Base-by-base conservation (phyloP, 2,888 invertebrate species). In the Dorcus parallelipipedus region DNA sequence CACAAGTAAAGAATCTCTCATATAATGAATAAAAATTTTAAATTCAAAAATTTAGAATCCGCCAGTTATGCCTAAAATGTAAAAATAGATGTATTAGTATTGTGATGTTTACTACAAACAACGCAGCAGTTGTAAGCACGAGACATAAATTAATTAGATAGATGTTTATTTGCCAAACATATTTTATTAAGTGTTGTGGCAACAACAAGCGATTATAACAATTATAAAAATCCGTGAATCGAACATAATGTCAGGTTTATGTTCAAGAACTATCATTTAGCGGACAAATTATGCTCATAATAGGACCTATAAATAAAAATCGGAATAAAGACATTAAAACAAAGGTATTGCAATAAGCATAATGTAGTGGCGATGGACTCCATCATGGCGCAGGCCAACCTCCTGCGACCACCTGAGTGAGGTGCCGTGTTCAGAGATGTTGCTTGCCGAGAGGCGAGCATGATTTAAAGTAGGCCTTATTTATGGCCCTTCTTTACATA, bases 391-490 rank as follows among this genome's bases (percentile, higher is more conserved):
- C 64, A 63, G 68, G 61, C 65, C 63, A 68, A 62, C 68, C 68
- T 67, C 64, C 60, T 60, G 61, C 70, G 74, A 73, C 75, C 74
- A 75, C 73, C 72, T 72, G 72, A 73, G 73, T 64, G 73, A 72
- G 73, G 73, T 75, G 74, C 73, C 71, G 73, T 72, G 73, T 73
- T 67, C 67, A 59, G 56, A 73, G 73, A 73, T 74, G 74, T 72
- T 67, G 72, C 72, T 71, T 66, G 72, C 72, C 70, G 67, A 72
- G 72, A 71, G 73, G 70, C 69, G 71, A 71, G 71, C 76, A 74
- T 76, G 76, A 76, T 76, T 76, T 76, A 76, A 75, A 75, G 71
- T 73, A 69, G 73, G 64, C 71, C 67, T 73, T 75, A 76, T 76
- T 76, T 76, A 76, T 68, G 74, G 67, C 69, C 67, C 75, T 75